phyloP scores from a whole-genome alignment of 1,140 invertebrate species.

The Maniola jurtina region DNA sequence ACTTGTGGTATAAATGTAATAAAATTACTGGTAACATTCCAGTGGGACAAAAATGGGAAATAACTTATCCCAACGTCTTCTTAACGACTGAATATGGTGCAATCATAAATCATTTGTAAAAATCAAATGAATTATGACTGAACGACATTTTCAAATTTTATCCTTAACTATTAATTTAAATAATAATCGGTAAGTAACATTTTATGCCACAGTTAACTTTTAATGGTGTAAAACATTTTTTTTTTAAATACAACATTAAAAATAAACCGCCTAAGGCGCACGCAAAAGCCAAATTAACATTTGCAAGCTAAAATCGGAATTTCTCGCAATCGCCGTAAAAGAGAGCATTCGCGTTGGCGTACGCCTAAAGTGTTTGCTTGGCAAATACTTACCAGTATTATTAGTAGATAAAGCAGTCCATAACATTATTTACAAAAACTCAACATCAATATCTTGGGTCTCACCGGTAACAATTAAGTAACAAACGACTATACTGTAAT shows the following conservation, averaged over 20 bases:
- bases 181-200: conserved; percentile 10
- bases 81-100: conserved; percentile 1
- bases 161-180: conserved; percentile 7
- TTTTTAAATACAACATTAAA: conserved; percentile 15
- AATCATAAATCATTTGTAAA: conserved; percentile 14
- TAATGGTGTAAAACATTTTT: conserved; percentile 1
- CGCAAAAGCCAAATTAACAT: conserved; percentile 50
- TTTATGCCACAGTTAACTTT: conserved; percentile 3
- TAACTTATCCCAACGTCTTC: neutral
- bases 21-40: neutral
- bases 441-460: conserved; percentile 43
- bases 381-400: conserved; percentile 43
- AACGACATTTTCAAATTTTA: conserved; percentile 8
- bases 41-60: neutral
- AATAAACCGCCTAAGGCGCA: conserved; percentile 40
- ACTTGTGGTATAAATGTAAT: too few relatives aligned
- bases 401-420: conserved; percentile 15
- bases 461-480: conserved; percentile 61
- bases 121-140: conserved; percentile 21
- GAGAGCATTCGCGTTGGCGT: conserved; percentile 51
- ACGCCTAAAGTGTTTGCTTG: conserved; percentile 38
- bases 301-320: conserved; percentile 37
- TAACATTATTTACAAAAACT: conserved; percentile 52
- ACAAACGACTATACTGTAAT: conserved; percentile 62
- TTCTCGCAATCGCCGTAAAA: conserved; percentile 31